Base-by-base conservation (phyloP, 2,113 vertebrate genomes). In the Scomber japonicus region DNA sequence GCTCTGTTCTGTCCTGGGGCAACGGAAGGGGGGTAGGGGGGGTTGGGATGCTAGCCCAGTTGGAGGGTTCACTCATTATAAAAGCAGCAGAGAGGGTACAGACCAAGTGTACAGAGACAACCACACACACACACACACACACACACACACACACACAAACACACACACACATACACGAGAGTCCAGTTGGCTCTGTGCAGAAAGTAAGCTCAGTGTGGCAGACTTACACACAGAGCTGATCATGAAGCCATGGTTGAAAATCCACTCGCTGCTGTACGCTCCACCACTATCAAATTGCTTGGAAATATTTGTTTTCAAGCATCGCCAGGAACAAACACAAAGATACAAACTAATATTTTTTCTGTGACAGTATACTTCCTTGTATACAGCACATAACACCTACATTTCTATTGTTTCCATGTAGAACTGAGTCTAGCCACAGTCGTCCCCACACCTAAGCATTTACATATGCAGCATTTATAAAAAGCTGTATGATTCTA, bases 1-100 rank as follows among this genome's bases (percentile, higher is more conserved):
- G 68, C 79, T 89, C 83, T 85, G 82, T 85, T 78, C 75, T 85
- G 77, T 86, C 91, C 90, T 67, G 70, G 64, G 85, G 90, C 89
- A 12, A 81, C 14, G 15, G 30, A 63, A 67, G 80, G 79, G 68
- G 70, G 69, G 24, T 27, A 27, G 24, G 79, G 11, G 19, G 17
- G 60, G 3, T n/a, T 44, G 17, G 13, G 57, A 40, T 63, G 71
- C 59, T 35, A n/a, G 75, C 55, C 16, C 68, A 50, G 75, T 69
- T 82, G 73, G 56, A 75, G 79, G 84, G 80, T 74, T 65, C 70
- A 75, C 67, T 86, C 73, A 65, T 85, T 91, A 80, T 45, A 67
- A 74, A 70, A 61, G 49, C 57, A 84, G 55, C 44, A 71, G 24
- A 54, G 71, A 70, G 71, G 31, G 48, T 67, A 24, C 31, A 78